These are phyloP conservation scores for Noctua comes DNA, from an alignment of 2,888 invertebrate genomes.

Conservation along the genomic window DNA sequence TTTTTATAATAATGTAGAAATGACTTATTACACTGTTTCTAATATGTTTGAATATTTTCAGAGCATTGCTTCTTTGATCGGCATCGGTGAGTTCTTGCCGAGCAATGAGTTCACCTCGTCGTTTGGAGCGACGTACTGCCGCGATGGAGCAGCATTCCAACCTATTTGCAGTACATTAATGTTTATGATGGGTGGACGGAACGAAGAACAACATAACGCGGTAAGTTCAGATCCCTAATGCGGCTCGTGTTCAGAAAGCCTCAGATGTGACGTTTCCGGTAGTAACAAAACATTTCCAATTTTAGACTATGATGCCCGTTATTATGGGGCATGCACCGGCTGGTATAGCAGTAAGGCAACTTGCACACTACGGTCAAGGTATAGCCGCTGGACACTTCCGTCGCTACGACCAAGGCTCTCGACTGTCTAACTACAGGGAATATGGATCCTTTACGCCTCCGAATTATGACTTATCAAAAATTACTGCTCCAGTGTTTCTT, in stretches of 20 bases:
- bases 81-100: conserved; percentile 92
- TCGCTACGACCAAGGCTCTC: conserved; percentile 90
- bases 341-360: conserved; percentile 92
- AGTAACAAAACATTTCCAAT: conserved; percentile 14
- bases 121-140: conserved; percentile 89
- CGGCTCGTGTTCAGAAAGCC: neutral
- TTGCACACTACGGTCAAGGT: conserved; percentile 94
- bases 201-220: conserved; percentile 83
- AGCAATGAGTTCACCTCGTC: conserved; percentile 86
- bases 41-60: conserved; percentile 57
- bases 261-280: neutral
- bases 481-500: conserved; percentile 91
- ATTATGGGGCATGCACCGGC: conserved; percentile 92
- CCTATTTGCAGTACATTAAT: conserved; percentile 92
- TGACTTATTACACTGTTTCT: neutral
- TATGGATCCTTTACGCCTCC: conserved; percentile 91
- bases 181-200: conserved; percentile 92
- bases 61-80: conserved; percentile 84
- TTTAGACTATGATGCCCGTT: conserved; percentile 92
- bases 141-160: conserved; percentile 88
- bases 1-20: neutral
- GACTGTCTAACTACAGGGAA: conserved; percentile 84
- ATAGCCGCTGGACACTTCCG: conserved; percentile 88
- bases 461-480: conserved; percentile 88
- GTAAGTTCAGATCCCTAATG: conserved; percentile 22